Evolutionary conservation across 2,797 vertebrate genomes (phyloP).

Genomic region (Gadopsis bispinosus): DNA sequence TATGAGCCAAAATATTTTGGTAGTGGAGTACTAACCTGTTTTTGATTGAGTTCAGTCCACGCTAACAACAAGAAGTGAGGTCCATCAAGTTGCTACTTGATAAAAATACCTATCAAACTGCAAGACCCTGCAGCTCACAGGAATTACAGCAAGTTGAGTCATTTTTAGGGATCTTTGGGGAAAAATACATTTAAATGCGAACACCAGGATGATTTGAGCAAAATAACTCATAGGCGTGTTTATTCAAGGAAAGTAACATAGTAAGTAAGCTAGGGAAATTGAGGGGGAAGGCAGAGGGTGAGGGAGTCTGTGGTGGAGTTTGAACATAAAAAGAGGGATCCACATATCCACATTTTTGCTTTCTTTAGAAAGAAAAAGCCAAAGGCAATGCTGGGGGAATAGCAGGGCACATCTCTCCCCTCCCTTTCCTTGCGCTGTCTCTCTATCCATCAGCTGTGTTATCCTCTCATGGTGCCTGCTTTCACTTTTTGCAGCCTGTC

Average conservation of each 20-base stretch:
- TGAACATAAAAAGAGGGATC: constrained; percentile 42
- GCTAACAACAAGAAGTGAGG: neutral
- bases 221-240: neutral
- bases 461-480: constrained; percentile 86
- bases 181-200: neutral
- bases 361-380: constrained; percentile 44
- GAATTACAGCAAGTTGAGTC: neutral
- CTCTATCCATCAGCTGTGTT: constrained; percentile 79
- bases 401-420: constrained; percentile 30
- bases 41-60: neutral
- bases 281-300: neutral
- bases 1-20: neutral
- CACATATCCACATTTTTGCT: constrained; percentile 35
- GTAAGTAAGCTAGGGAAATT: neutral
- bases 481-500: constrained; percentile 89
- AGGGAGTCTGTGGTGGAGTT: constrained; percentile 52
- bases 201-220: neutral
- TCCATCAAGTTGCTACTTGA: neutral
- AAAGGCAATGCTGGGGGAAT: constrained; percentile 35
- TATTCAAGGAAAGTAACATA: neutral
- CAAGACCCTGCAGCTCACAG: neutral
- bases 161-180: neutral
- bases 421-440: constrained; percentile 56
- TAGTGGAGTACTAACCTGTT: neutral
- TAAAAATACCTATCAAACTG: neutral